These are phyloP conservation scores for Clarias gariepinus DNA, from an alignment of 2,113 vertebrate species.

Conservation along the genomic window DNA sequence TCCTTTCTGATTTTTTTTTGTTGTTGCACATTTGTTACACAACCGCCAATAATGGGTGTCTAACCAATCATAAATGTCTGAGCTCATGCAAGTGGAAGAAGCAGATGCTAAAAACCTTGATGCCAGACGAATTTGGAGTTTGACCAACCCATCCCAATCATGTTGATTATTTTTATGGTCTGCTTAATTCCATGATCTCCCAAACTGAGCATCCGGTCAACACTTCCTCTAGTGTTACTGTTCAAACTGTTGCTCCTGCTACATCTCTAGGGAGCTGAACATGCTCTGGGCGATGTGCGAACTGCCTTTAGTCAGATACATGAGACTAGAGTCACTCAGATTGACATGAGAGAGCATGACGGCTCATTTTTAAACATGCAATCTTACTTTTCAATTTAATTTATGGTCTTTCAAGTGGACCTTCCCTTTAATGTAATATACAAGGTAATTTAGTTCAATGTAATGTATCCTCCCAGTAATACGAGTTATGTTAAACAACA, in stretches of 20 bases:
- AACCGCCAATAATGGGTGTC: no score
- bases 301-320: not conserved
- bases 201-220: not conserved
- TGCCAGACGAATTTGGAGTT: not conserved
- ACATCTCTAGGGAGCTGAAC: not conserved
- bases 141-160: not conserved
- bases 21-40: no score
- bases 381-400: not conserved
- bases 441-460: not conserved
- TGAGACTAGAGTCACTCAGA: not conserved
- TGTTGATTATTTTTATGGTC: not conserved
- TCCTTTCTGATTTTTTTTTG: no score
- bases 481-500: not conserved
- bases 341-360: not conserved
- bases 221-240: not conserved
- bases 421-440: not conserved
- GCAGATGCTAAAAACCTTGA: no score
- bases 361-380: not conserved
- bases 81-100: no score
- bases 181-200: not conserved
- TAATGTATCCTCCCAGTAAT: no score
- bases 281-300: not conserved
- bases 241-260: not conserved
- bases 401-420: not conserved
- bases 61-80: no score